These are phyloP conservation scores for Theonella swinhoei DNA, from an alignment of 37 sponge, comb jelly and placozoan species.

Conservation along the genomic window DNA sequence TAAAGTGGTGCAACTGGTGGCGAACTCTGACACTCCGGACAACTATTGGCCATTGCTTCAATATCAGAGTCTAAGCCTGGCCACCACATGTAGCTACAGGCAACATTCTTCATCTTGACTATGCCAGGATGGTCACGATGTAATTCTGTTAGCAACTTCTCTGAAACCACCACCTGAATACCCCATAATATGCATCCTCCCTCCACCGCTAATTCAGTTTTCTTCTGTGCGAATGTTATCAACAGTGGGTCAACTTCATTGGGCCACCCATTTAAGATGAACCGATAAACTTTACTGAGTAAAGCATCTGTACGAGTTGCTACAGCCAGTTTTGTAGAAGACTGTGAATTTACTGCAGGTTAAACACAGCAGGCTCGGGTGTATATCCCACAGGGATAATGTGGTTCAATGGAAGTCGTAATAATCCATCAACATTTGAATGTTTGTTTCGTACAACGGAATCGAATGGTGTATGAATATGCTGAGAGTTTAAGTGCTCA, in stretches of 20 bases:
- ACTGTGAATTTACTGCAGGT: slow-evolving; percentile 14
- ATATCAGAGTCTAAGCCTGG: slow-evolving; percentile 32
- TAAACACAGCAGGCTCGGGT: slow-evolving; percentile 18
- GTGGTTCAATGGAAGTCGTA: slow-evolving; percentile 32
- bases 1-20: too few relatives aligned
- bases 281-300: slow-evolving; percentile 47
- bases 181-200: slow-evolving; percentile 42
- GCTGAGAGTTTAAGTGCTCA: slow-evolving; percentile 32
- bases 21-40: slow-evolving; percentile 22
- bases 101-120: slow-evolving; percentile 53
- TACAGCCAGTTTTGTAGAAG: neutral
- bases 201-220: slow-evolving; percentile 20
- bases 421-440: slow-evolving; percentile 63
- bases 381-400: neutral
- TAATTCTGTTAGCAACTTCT: neutral
- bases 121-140: too few relatives aligned
- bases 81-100: slow-evolving; percentile 60
- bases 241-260: neutral
- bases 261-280: slow-evolving; percentile 35
- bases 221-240: neutral
- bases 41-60: slow-evolving; percentile 30
- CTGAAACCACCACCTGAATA: slow-evolving; percentile 27
- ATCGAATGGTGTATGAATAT: slow-evolving; percentile 56
- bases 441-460: slow-evolving; percentile 46
- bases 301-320: slow-evolving; percentile 42